Conservation (phyloP, 2,113 vertebrate species). For the Aepyceros melampus region DNA sequence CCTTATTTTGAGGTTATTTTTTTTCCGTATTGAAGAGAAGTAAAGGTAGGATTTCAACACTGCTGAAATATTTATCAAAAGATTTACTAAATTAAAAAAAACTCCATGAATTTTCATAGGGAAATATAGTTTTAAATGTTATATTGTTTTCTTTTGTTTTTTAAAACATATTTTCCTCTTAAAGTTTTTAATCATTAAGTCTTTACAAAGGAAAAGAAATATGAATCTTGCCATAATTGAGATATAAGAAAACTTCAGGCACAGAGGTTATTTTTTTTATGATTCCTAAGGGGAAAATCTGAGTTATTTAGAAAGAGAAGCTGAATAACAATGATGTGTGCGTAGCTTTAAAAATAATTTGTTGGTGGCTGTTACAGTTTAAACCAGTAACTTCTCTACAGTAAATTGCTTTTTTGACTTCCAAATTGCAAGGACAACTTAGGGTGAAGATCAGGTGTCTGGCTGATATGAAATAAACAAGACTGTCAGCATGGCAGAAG, state of each 20-base stretch:
- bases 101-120: neutral
- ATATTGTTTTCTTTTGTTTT: neutral
- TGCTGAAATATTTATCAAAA: neutral
- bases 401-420: slow-evolving; percentile 65
- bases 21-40: neutral
- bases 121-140: neutral
- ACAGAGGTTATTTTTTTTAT: slow-evolving; percentile 53
- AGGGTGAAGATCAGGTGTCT: slow-evolving; percentile 54
- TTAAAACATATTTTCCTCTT: neutral
- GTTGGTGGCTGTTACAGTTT: slow-evolving; percentile 39
- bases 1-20: neutral
- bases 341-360: slow-evolving; percentile 70
- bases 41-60: neutral
- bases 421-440: slow-evolving; percentile 34
- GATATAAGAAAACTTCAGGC: slow-evolving; percentile 54
- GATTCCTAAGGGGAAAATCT: slow-evolving; percentile 42
- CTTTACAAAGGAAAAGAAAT: slow-evolving; percentile 18
- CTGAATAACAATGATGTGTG: slow-evolving; percentile 36
- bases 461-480: slow-evolving; percentile 48
- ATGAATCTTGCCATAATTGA: neutral
- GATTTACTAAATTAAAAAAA: neutral
- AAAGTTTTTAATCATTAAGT: neutral
- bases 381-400: slow-evolving; percentile 28
- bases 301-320: slow-evolving; percentile 54
- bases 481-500: slow-evolving; percentile 12